These are phyloP conservation scores for Sesamia inferens DNA, from an alignment of 2,888 invertebrate genomes.

Conservation along the genomic window DNA sequence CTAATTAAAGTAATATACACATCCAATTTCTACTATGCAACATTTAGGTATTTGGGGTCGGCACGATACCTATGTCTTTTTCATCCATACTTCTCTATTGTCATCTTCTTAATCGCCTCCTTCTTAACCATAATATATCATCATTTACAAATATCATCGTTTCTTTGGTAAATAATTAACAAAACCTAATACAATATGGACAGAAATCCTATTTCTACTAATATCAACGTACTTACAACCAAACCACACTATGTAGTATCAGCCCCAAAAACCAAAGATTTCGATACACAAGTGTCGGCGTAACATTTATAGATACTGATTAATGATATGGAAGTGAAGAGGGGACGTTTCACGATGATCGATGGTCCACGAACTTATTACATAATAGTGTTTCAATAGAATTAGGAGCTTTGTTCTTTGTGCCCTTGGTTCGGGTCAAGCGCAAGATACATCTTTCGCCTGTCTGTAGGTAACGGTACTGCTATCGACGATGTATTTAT, in stretches of 20 bases:
- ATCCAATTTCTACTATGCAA: constrained; percentile 28
- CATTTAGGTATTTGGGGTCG: no score
- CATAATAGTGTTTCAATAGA: constrained; percentile 89
- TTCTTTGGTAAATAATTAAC: no score
- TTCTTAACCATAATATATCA: no score
- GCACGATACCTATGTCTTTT: no score
- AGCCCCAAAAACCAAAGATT: constrained; percentile 70
- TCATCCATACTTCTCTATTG: no score
- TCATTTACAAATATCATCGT: no score
- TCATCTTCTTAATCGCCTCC: no score
- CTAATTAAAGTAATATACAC: constrained; percentile 41
- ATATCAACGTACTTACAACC: constrained; percentile 20
- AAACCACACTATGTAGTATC: constrained; percentile 40
- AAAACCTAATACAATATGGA: no score
- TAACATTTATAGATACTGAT: constrained; percentile 89
- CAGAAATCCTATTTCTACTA: background rate
- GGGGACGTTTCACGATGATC: constrained; percentile 84
- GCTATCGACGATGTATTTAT: constrained; percentile 47
- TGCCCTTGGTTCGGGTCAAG: constrained; percentile 74
- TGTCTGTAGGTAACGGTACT: constrained; percentile 54
- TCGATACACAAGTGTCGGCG: constrained; percentile 85
- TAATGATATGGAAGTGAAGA: constrained; percentile 85
- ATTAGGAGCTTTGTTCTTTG: constrained; percentile 87
- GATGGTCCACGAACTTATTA: constrained; percentile 85
- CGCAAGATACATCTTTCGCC: constrained; percentile 65